A percentile compares a stretch with the other conserved stretches of the same genome.
phyloP scores from a whole-genome alignment of 1,140 invertebrate species.

The Ceratina japonica region DNA sequence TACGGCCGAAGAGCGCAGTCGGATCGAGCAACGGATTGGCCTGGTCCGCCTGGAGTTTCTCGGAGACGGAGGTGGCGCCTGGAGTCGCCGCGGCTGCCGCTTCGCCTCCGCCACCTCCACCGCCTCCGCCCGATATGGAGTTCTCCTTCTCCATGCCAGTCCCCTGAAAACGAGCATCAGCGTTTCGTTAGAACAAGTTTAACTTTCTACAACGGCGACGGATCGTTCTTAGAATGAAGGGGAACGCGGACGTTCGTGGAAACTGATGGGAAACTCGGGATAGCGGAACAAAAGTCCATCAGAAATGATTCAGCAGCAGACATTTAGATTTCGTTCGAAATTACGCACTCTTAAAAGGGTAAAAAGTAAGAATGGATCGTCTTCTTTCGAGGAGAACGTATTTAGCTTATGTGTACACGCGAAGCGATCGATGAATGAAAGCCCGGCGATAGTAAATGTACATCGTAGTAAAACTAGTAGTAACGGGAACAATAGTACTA shows the following conservation, averaged over 20 bases:
- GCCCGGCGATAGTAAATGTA: background rate
- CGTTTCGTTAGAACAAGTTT: constrained; percentile 55
- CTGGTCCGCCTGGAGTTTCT: constrained; percentile 78
- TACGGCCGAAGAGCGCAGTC: constrained; percentile 77
- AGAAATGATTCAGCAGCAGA: too few species aligned
- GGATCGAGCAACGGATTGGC: constrained; percentile 78
- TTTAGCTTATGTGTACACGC: background rate
- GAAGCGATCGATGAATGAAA: constrained; percentile 15
- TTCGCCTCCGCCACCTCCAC: constrained; percentile 71
- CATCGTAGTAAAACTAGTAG: background rate
- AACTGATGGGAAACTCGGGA: background rate
- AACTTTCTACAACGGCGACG: constrained; percentile 27
- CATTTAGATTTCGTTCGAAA: too few species aligned
- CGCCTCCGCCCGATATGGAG: constrained; percentile 76
- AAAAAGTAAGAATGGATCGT: too few species aligned
- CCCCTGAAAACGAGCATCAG: constrained; percentile 67
- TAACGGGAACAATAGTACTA: constrained; percentile 11
- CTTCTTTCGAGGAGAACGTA: too few species aligned
- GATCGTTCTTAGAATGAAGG: background rate
- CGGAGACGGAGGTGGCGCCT: constrained; percentile 77
- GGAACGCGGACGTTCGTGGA: background rate
- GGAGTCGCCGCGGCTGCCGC: constrained; percentile 72
- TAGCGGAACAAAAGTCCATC: too few species aligned
- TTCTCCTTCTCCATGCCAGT: constrained; percentile 80
- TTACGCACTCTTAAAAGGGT: too few species aligned